Base-by-base conservation (phyloP, 2,797 vertebrate species). In the Pseudomugil tenellus region DNA sequence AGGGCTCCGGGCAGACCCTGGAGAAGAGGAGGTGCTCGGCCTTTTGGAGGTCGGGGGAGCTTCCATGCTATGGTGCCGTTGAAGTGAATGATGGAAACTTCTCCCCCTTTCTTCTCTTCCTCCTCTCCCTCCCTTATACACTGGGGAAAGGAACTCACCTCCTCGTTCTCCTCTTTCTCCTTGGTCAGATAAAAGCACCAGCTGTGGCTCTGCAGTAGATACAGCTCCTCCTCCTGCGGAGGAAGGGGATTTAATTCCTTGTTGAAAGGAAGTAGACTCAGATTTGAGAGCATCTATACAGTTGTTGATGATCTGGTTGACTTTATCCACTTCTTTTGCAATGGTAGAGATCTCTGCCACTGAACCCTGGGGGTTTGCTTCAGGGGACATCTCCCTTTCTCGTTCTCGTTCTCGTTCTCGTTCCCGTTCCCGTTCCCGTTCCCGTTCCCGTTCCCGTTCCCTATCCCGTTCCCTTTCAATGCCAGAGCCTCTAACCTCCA, bases 221-320 rank as follows among this genome's bases (percentile, higher is more conserved):
- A 94, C 95, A 0, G 96, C 93, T 28, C 96, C 97, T 74, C 94
- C 95, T 1, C 91, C 89, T 3, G 84, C 88, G 16, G 85, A 83
- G 3, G 90, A 83, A 0, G 91, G 90, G 21, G 89, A 91, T 59
- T 93, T 92, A 10, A 91, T 87, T 29, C 90, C 92, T 72, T 92
- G 92, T 78, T 97, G 97, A 85, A 98, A 99, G 72, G 98, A 95
- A 7, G 96, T 95, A 52, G 97, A 95, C 91, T 99, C 98, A 0
- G 97, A 97, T 87, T 99, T 99, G 67, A 99, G 95, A 34, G 97
- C 98, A 59, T 99, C 98, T 2, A 99, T 99, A 86, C 98, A 99
- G 71, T 99, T 99, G 93, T 99, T 99, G 74, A 99, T 99, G 73
- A 99, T 99, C 93, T 99, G 97, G 85, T 99, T 99, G 32, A 99